phyloP scores from a whole-genome alignment of 2,113 vertebrate genomes.

The Cariama cristata region DNA sequence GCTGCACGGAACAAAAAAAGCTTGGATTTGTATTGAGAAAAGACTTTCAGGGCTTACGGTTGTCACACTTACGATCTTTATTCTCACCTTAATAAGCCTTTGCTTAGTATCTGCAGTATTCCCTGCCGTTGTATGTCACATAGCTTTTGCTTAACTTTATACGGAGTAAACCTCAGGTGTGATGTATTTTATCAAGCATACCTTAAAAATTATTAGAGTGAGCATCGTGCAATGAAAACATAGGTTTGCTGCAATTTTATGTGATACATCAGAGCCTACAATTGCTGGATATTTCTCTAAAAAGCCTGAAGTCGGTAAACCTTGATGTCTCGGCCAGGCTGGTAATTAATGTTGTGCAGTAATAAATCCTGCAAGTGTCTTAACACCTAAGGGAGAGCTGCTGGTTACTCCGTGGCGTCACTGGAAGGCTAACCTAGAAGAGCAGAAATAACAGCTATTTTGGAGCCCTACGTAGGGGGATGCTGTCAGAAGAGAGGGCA shows the following conservation, averaged over 20 bases:
- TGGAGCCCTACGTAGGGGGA: not conserved
- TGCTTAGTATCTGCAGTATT: not conserved
- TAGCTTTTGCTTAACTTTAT: not conserved
- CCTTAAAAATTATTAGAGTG: constrained; percentile 16
- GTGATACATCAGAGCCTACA: not conserved
- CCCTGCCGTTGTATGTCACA: not conserved
- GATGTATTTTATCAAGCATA: not conserved
- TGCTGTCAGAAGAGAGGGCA: not conserved
- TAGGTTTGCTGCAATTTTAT: not conserved
- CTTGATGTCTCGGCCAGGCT: not conserved
- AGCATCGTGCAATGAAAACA: not conserved
- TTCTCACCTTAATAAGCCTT: constrained; percentile 34
- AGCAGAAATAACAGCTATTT: not conserved
- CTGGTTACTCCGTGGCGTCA: not conserved
- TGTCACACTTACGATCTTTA: not conserved
- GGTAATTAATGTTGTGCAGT: not conserved
- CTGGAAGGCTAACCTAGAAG: not conserved
- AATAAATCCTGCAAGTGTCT: not conserved
- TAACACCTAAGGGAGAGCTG: not conserved
- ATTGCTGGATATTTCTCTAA: not conserved
- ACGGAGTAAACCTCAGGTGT: not conserved
- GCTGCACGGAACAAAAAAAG: not conserved
- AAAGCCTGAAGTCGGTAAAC: not conserved
- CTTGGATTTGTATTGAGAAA: not conserved
- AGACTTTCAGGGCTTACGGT: not conserved